A percentile compares a stretch with the other conserved stretches of the same genome.
Conservation (phyloP, 2,113 vertebrate species). For the Natator depressus region DNA sequence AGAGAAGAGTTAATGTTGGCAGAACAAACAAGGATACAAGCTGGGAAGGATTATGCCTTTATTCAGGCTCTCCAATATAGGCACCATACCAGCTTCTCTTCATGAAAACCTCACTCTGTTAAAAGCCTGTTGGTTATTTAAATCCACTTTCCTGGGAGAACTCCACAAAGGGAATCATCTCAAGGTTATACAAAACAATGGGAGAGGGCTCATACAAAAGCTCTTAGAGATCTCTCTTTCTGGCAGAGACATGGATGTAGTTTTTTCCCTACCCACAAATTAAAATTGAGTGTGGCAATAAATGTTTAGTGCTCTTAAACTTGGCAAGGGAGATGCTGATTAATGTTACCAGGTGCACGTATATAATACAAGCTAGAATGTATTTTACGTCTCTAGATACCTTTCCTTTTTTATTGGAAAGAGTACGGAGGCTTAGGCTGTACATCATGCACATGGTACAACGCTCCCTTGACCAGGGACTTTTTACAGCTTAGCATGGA, state of each 20-base stretch:
- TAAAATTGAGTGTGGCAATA: neutral
- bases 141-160: neutral
- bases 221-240: neutral
- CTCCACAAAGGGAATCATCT: neutral
- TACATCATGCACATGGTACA: neutral
- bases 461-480: neutral
- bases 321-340: neutral
- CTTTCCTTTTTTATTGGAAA: neutral
- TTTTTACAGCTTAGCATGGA: neutral
- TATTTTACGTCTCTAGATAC: neutral
- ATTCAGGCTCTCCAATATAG: neutral
- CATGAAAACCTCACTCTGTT: neutral
- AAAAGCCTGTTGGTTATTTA: neutral
- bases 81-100: neutral
- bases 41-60: neutral
- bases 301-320: neutral
- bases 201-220: neutral
- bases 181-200: neutral
- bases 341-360: neutral
- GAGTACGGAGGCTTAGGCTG: neutral
- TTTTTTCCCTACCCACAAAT: neutral
- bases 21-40: neutral
- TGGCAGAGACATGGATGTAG: neutral
- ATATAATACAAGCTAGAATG: neutral
- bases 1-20: neutral